Evolutionary conservation across 2,113 vertebrate genomes (phyloP), one percentile per base, ranked within the genome.

Genomic region (Anguilla rostrata): DNA sequence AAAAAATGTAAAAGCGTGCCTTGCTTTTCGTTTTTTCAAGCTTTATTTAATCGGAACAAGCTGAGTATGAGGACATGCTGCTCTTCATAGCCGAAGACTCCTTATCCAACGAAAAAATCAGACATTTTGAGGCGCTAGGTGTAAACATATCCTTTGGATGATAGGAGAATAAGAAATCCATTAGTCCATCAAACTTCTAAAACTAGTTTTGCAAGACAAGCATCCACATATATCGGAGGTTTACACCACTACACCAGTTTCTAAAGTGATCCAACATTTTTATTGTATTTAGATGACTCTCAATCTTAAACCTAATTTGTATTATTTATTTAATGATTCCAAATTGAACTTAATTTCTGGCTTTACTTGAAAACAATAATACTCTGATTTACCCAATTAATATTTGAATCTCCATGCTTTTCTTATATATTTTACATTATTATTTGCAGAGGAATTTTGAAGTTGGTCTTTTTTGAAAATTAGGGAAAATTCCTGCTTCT

Each of bases 281-380:
- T 56, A 63, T 81, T 81, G 85, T 14, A 34, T 66, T 81, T 22
- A 81, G 53, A 66, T 81, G 63, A 86, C 85, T 86, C 39, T 86
- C 78, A 81, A 81, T 56, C 85, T 81, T 81, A 5, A 53, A 18
- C 34, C 53, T 81, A 79, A 16, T 46, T 39, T 63, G 79, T 81
- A 81, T 29, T 34, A 66, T 66, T 66, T 22, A 66, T 12, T 56
- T 66, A 66, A 66, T 11, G 49, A 12, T 53, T 53, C 20, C 18
- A 22, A 66, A 66, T 66, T 66, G 0, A 22, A 66, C 60, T 66
- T 66, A 66, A 22, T 66, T 66, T 66, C 0, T 26, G 60, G 60
- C 20, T 66, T 66, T 66, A 20, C 60, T 26, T 66, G 60, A 22
- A 26, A 66, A 66, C 56, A 66, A 66, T 5, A 3, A 66, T 26